Conservation (phyloP, 2,113 vertebrate species). For the Hippoglossus stenolepis region DNA sequence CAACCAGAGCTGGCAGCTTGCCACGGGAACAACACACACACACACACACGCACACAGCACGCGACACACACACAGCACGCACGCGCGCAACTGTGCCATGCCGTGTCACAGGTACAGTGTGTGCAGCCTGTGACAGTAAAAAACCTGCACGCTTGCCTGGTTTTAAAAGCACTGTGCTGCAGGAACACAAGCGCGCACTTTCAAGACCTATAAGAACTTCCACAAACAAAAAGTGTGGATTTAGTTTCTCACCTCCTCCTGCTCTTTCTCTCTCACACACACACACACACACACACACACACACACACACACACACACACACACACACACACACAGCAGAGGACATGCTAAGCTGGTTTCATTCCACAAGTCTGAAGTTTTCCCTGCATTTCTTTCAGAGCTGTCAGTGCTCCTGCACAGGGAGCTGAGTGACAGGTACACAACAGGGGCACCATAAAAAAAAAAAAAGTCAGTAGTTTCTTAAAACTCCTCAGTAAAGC, state of each 20-base stretch:
- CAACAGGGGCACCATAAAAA: slow-evolving; percentile 59
- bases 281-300: too few relatives aligned
- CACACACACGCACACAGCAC: slow-evolving; percentile 2
- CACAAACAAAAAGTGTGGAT: slow-evolving; percentile 42
- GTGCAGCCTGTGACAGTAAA: slow-evolving; percentile 2
- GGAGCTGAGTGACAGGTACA: slow-evolving; percentile 68
- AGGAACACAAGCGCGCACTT: slow-evolving; percentile 18
- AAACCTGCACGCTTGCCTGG: not conserved
- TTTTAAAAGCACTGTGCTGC: slow-evolving; percentile 19
- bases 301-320: too few relatives aligned
- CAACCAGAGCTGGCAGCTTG: slow-evolving; percentile 64
- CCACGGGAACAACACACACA: slow-evolving; percentile 42
- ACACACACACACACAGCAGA: not conserved
- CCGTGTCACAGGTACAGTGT: not conserved
- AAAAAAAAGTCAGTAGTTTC: slow-evolving; percentile 51
- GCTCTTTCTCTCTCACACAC: not conserved
- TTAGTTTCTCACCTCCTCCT: slow-evolving; percentile 9
- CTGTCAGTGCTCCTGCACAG: slow-evolving; percentile 57
- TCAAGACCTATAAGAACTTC: slow-evolving; percentile 26
- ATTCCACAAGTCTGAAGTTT: slow-evolving; percentile 51
- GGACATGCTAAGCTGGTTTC: slow-evolving; percentile 57
- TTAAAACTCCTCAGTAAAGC: slow-evolving; percentile 61
- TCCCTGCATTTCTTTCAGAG: slow-evolving; percentile 47
- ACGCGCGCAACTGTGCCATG: slow-evolving; percentile 6
- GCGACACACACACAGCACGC: slow-evolving; percentile 20